Percentiles rank a stretch among this genome's conserved stretches.
phyloP scores from a whole-genome alignment of 1,140 invertebrate species.

The Eupristina koningsbergeri region DNA sequence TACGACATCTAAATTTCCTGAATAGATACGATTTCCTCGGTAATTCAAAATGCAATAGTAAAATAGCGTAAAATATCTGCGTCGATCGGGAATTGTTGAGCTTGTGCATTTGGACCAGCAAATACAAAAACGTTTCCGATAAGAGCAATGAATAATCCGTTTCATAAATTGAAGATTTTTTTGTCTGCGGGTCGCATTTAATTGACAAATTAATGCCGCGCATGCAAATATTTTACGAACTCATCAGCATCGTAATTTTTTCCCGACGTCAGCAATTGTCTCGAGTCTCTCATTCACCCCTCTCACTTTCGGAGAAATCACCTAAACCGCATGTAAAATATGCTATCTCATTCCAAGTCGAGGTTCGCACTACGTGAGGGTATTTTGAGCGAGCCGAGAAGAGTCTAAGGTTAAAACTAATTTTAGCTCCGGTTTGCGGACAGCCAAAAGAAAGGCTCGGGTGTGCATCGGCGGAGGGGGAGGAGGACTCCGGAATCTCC shows the following conservation, averaged over 20 bases:
- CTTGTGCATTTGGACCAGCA: no score
- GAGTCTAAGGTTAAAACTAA: slow-evolving; percentile 44
- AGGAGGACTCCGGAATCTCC: slow-evolving; percentile 15
- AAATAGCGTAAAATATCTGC: no score
- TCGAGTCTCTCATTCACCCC: neutral
- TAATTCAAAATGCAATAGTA: no score
- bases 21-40: no score
- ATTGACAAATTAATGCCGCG: neutral
- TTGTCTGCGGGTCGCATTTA: no score
- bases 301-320: neutral
- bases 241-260: neutral
- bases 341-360: neutral
- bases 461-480: slow-evolving; percentile 16
- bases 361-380: neutral
- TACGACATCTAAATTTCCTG: no score
- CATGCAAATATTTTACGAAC: neutral
- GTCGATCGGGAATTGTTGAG: neutral
- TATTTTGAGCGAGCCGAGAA: slow-evolving; percentile 19
- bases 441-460: neutral
- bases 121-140: no score
- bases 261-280: neutral
- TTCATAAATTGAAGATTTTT: no score
- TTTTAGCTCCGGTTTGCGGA: slow-evolving; percentile 38
- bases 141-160: no score
- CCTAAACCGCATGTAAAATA: neutral